Percentiles rank a stretch among this genome's conserved stretches.
These are phyloP conservation scores for Porites rus DNA, from an alignment of 92 coral and sea anemone genomes.

Conservation along the genomic window DNA sequence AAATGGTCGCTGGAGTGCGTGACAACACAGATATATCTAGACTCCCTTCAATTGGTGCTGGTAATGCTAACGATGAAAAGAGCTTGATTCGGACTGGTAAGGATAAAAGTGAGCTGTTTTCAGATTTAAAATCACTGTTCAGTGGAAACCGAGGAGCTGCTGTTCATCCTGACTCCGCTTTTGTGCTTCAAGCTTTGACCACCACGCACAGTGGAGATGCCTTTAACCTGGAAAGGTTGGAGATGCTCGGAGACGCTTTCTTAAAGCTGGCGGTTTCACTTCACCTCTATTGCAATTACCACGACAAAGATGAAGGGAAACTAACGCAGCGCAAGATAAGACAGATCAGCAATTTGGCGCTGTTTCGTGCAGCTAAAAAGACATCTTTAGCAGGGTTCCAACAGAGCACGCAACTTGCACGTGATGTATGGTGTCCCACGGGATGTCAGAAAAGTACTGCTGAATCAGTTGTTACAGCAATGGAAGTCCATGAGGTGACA, in stretches of 20 bases:
- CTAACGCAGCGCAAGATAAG: slow-evolving; percentile 82
- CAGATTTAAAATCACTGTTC: slow-evolving; percentile 32
- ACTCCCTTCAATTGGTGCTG: slow-evolving; percentile 41
- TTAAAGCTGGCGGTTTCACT: slow-evolving; percentile 94
- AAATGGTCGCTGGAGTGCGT: slow-evolving; percentile 45
- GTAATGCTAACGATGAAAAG: slow-evolving; percentile 8
- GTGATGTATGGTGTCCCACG: slow-evolving; percentile 84
- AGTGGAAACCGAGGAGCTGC: not conserved
- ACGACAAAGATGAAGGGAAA: slow-evolving; percentile 89
- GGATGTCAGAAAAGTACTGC: slow-evolving; percentile 11
- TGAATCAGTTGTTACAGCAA: slow-evolving; percentile 5
- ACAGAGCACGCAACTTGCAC: slow-evolving; percentile 73
- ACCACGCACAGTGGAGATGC: slow-evolving; percentile 83
- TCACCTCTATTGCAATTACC: slow-evolving; percentile 74
- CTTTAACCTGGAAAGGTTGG: slow-evolving; percentile 89
- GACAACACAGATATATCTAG: slow-evolving; percentile 25
- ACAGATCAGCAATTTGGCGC: slow-evolving; percentile 86
- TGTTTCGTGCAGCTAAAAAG: slow-evolving; percentile 73
- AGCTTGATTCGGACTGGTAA: not conserved
- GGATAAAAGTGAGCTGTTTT: slow-evolving; percentile 4
- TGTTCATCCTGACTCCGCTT: slow-evolving; percentile 60
- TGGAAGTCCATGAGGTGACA: too few species aligned
- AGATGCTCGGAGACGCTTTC: slow-evolving; percentile 99
- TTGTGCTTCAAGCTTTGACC: slow-evolving; percentile 86
- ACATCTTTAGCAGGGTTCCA: slow-evolving; percentile 71